These are phyloP conservation scores for Temnothorax longispinosus DNA, from an alignment of 1,140 invertebrate genomes.

Conservation along the genomic window DNA sequence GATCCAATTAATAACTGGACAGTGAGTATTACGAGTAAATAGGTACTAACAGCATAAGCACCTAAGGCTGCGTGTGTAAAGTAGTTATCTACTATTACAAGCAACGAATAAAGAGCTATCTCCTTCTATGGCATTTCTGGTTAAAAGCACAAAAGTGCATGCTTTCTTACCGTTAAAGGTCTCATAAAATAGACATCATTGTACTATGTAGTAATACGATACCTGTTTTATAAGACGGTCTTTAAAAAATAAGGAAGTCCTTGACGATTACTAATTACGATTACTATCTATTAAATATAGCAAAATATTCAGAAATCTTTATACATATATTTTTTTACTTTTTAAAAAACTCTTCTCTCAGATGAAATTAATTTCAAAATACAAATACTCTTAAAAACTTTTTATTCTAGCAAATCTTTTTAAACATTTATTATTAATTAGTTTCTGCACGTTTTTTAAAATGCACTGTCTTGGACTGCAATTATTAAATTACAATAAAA, in stretches of 20 bases:
- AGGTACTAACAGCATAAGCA: neutral
- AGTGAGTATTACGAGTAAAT: constrained; percentile 28
- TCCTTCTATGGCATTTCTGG: neutral
- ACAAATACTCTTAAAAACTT: neutral
- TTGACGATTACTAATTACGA: neutral
- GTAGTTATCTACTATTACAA: constrained; percentile 15
- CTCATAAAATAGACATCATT: neutral
- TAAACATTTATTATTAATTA: neutral
- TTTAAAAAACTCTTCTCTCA: neutral
- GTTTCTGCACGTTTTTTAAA: neutral
- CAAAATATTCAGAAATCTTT: neutral
- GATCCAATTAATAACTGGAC: constrained; percentile 48
- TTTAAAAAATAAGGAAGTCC: neutral
- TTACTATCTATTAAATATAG: neutral
- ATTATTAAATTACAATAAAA: neutral
- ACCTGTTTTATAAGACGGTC: neutral
- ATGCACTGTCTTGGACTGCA: neutral
- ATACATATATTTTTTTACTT: neutral
- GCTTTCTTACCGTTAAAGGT: neutral
- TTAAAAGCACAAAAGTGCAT: constrained; percentile 17
- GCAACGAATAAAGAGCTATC: neutral
- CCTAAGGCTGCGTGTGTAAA: neutral
- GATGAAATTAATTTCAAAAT: neutral
- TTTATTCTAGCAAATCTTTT: neutral
- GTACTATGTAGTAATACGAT: neutral